phyloP scores from a whole-genome alignment of 2,113 vertebrate species.

The Carassius gibelio region DNA sequence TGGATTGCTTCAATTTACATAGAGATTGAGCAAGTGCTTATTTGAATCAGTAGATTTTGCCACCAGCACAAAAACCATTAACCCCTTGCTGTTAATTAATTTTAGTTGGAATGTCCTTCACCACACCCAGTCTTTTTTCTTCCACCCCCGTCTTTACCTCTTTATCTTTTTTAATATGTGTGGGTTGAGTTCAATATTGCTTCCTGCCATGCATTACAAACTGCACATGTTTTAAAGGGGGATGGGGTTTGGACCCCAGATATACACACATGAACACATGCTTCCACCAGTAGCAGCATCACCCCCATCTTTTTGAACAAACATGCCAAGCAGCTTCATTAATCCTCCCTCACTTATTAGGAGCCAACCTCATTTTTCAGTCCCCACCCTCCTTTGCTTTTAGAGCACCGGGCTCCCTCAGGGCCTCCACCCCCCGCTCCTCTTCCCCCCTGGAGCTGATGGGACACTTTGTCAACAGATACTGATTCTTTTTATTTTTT shows the following conservation, averaged over 20 bases:
- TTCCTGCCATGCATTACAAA: conserved; percentile 41
- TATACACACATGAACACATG: conserved; percentile 33
- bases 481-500: conserved; percentile 26
- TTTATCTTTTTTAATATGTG: background rate
- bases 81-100: conserved; percentile 48
- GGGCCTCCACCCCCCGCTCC: background rate
- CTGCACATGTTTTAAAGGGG: conserved; percentile 30
- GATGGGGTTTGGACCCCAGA: conserved; percentile 23
- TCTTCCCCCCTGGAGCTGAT: background rate
- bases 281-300: conserved; percentile 20
- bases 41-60: conserved; percentile 21
- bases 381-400: background rate
- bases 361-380: conserved; percentile 16
- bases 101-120: conserved; percentile 34
- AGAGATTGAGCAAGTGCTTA: background rate
- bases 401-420: conserved; percentile 22
- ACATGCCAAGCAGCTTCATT: conserved; percentile 47
- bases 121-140: background rate
- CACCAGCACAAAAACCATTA: conserved; percentile 33
- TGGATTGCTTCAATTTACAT: conserved; percentile 4
- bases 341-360: conserved; percentile 53
- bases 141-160: background rate
- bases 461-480: conserved; percentile 28
- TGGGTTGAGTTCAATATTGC: conserved; percentile 36
- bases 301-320: conserved; percentile 38